Evolutionary conservation across 2,797 vertebrate species (phyloP).

Genomic region (Phataginus tricuspis): DNA sequence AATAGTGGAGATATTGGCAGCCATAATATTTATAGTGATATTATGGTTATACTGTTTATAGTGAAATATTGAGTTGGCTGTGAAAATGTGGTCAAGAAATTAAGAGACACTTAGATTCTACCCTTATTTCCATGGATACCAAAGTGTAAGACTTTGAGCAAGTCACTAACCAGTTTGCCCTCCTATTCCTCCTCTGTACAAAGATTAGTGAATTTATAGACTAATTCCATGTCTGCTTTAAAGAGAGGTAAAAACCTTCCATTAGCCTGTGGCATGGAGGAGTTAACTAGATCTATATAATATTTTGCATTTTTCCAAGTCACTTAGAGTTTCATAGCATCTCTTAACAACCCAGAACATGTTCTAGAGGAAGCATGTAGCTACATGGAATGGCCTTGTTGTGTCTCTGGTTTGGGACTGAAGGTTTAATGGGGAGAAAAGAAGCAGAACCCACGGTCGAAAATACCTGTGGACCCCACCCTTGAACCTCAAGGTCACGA

Average conservation of each 20-base stretch:
- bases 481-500: not conserved
- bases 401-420: not conserved
- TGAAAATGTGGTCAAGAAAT: not conserved
- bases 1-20: not conserved
- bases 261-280: not conserved
- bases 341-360: not conserved
- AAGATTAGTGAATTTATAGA: not conserved
- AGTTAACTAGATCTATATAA: not conserved
- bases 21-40: not conserved
- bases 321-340: not conserved
- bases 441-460: not conserved
- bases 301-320: not conserved
- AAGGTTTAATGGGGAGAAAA: not conserved
- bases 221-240: not conserved
- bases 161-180: not conserved
- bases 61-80: not conserved
- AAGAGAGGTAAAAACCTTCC: not conserved
- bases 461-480: not conserved
- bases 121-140: not conserved
- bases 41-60: not conserved
- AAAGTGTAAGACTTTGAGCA: not conserved
- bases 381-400: not conserved
- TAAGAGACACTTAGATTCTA: not conserved
- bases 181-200: not conserved
- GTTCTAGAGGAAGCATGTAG: not conserved